Evolutionary conservation across 2,113 vertebrate species (phyloP).

Genomic region (Orcinus orca): DNA sequence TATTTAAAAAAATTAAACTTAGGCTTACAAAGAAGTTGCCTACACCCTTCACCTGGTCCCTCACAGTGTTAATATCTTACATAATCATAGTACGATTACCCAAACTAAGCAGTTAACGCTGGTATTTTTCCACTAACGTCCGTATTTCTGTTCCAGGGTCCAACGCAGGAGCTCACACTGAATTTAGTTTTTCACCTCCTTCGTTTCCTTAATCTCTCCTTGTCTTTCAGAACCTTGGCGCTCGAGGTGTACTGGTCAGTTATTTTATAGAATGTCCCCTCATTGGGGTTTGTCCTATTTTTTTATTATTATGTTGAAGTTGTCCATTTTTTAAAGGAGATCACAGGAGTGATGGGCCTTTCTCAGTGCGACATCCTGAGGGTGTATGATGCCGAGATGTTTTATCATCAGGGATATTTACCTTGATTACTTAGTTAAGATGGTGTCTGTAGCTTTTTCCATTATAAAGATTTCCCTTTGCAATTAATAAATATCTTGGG

Average conservation of each 20-base stretch:
- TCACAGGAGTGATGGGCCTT: neutral
- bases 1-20: too few relatives aligned
- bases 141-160: neutral
- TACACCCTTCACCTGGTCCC: neutral
- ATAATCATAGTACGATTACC: neutral
- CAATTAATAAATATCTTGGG: neutral
- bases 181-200: neutral
- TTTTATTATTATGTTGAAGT: neutral
- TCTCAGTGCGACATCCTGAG: neutral
- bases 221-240: neutral
- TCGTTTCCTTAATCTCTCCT: neutral
- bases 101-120: neutral
- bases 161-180: rapidly evolving
- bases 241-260: neutral
- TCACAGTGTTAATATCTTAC: neutral
- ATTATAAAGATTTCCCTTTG: neutral
- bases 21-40: neutral
- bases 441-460: neutral
- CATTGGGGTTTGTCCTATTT: neutral
- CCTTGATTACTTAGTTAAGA: neutral
- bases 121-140: neutral
- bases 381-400: rapidly evolving
- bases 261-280: neutral
- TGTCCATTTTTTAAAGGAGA: neutral
- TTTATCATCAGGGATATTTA: neutral